These are phyloP conservation scores for Ladona fulva DNA, from an alignment of 1,140 invertebrate genomes.

Conservation along the genomic window DNA sequence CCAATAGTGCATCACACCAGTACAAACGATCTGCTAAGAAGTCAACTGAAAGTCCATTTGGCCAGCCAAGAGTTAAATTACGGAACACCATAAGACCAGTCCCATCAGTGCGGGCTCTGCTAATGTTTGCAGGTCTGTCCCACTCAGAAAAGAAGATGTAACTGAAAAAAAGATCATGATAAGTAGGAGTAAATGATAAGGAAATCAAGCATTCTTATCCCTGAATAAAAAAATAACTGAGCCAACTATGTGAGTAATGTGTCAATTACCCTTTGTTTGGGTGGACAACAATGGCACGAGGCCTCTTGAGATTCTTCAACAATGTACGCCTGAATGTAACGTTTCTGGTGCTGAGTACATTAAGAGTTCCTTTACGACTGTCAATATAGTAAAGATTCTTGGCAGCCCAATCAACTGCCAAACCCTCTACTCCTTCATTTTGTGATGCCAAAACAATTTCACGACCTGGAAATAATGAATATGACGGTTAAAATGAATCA, in stretches of 20 bases:
- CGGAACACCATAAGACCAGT: slow-evolving; percentile 77
- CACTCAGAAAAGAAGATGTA: slow-evolving; percentile 93
- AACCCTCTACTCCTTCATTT: slow-evolving; percentile 93
- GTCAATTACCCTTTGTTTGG: slow-evolving; percentile 70
- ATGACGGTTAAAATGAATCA: no score
- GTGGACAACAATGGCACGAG: slow-evolving; percentile 91
- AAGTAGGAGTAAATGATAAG: background rate
- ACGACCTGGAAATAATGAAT: slow-evolving; percentile 38
- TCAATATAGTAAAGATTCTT: slow-evolving; percentile 98
- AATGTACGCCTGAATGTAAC: slow-evolving; percentile 74
- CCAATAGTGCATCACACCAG: slow-evolving; percentile 90
- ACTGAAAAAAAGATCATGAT: slow-evolving; percentile 28
- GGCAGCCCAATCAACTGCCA: slow-evolving; percentile 94
- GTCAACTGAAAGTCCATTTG: slow-evolving; percentile 90
- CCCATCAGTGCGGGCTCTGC: slow-evolving; percentile 80
- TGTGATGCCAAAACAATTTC: slow-evolving; percentile 92
- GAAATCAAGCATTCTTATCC: background rate
- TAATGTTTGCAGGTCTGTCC: slow-evolving; percentile 93
- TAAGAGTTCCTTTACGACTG: slow-evolving; percentile 88
- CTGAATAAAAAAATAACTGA: background rate
- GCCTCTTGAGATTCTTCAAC: slow-evolving; percentile 80
- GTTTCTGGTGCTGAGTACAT: slow-evolving; percentile 82
- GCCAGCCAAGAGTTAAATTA: slow-evolving; percentile 90
- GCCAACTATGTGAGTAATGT: background rate
- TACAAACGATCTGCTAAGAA: slow-evolving; percentile 78